Evolutionary conservation across 2,113 vertebrate genomes (phyloP), one percentile per base, ranked within the genome.

Genomic region (Anser brachyrhynchus): DNA sequence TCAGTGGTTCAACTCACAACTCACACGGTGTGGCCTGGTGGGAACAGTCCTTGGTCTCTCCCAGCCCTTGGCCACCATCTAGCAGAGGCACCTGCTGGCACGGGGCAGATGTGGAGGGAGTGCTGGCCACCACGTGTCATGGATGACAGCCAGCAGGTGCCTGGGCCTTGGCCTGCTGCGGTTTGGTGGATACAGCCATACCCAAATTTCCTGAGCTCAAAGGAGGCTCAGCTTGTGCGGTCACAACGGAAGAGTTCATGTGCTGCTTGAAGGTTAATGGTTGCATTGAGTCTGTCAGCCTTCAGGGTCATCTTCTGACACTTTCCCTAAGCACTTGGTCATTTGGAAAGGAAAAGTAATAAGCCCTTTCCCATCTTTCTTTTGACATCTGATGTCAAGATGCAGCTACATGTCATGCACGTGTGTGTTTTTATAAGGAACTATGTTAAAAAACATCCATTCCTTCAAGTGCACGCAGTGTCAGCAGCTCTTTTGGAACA

Each of bases 261-360:
- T 69, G 65, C 25, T 78, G 21, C 37, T 80, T 80, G 55, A 95
- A 94, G 83, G 92, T 87, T 89, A 91, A 92, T 82, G 70, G 49
- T 39, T 82, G 80, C 76, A 84, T 13, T 78, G 80, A 84, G 66
- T 69, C 46, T 81, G 80, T 73, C 90, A 95, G 43, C 43, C 57
- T 58, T 93, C 86, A 70, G 62, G 66, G 73, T 72, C 58, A 28
- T 70, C 39, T 90, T 93, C 18, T 84, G 83, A 73, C 80, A 91
- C 41, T 41, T 91, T 82, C 84, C 81, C 51, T 79, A 76, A 78
- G 31, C 19, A 70, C 66, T 87, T 4, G 2, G 84, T 84, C 89
- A 82, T 90, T 96, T 89, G 54, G 54, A 89, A 95, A 64, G 70
- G 44, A 78, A 87, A 92, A 92, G 84, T 90, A 95, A 91, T 89